These are phyloP conservation scores for Agriopis marginaria DNA, from an alignment of 2,888 invertebrate genomes.

Conservation along the genomic window DNA sequence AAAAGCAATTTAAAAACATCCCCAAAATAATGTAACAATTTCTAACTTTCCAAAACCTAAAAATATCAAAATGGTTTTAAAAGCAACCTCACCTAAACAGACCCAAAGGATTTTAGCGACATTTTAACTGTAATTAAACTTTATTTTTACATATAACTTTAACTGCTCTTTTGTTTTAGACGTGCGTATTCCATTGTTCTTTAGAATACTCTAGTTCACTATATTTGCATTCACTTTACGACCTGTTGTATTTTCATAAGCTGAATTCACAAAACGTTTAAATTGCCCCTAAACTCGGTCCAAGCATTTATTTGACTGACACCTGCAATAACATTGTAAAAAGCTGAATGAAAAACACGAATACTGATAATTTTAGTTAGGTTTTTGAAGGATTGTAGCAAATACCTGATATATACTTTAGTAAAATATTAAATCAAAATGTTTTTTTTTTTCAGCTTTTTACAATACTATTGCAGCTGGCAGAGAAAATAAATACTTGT, in stretches of 20 bases:
- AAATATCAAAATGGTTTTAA: slow-evolving; percentile 13
- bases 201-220: not conserved
- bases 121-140: slow-evolving; percentile 16
- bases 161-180: not conserved
- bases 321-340: too few species aligned
- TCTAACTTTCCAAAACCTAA: slow-evolving; percentile 6
- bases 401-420: too few species aligned
- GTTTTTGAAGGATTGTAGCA: too few species aligned
- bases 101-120: slow-evolving; percentile 12
- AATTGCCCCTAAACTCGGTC: too few species aligned
- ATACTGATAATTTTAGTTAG: too few species aligned
- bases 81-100: slow-evolving; percentile 11
- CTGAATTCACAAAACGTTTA: not conserved
- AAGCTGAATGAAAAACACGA: too few species aligned
- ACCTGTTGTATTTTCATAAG: not conserved
- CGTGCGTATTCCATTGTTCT: not conserved
- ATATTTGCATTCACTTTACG: not conserved
- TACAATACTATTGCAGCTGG: too few species aligned
- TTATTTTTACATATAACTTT: slow-evolving; percentile 9
- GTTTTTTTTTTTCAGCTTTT: too few species aligned
- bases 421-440: too few species aligned
- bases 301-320: too few species aligned
- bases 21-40: not conserved
- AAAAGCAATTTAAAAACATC: not conserved
- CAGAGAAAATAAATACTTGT: too few species aligned